Evolutionary conservation across 2,113 vertebrate genomes (phyloP).

Genomic region (Willisornis vidua): DNA sequence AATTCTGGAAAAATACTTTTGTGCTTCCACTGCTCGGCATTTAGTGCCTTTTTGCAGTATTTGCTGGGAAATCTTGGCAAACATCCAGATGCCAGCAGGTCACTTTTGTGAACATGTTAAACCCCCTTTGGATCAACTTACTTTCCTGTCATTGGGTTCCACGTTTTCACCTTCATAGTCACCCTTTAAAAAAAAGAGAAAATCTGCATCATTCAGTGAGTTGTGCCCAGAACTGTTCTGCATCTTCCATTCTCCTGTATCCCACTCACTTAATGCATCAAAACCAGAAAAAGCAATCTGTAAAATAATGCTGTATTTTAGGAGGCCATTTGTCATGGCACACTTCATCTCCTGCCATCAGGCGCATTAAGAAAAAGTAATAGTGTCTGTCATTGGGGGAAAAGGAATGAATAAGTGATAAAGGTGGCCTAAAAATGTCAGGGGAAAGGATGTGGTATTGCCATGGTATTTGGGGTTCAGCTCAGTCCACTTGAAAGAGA

Average conservation of each 20-base stretch:
- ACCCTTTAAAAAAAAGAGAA: constrained; percentile 77
- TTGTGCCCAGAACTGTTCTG: neutral
- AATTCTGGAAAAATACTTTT: neutral
- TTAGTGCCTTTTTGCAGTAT: neutral
- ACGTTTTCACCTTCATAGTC: constrained; percentile 82
- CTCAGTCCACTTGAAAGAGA: constrained; percentile 21
- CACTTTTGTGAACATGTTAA: neutral
- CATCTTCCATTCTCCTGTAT: neutral
- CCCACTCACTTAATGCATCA: constrained; percentile 54
- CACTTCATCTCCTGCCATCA: constrained; percentile 45
- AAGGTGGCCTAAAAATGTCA: constrained; percentile 66
- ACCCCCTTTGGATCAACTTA: constrained; percentile 60
- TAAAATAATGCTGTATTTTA: constrained; percentile 62
- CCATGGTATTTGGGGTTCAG: constrained; percentile 45
- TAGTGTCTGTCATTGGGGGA: neutral
- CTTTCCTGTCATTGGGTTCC: constrained; percentile 91
- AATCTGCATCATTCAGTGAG: neutral
- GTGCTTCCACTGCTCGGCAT: neutral
- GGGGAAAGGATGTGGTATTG: constrained; percentile 37
- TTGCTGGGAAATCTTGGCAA: neutral
- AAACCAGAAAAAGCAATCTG: constrained; percentile 58
- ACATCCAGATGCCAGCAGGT: neutral
- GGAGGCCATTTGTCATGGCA: constrained; percentile 49
- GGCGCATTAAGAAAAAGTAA: constrained; percentile 59
- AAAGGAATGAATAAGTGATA: constrained; percentile 68